Conservation (phyloP, 2,888 invertebrate species). For the Rhagium mordax region DNA sequence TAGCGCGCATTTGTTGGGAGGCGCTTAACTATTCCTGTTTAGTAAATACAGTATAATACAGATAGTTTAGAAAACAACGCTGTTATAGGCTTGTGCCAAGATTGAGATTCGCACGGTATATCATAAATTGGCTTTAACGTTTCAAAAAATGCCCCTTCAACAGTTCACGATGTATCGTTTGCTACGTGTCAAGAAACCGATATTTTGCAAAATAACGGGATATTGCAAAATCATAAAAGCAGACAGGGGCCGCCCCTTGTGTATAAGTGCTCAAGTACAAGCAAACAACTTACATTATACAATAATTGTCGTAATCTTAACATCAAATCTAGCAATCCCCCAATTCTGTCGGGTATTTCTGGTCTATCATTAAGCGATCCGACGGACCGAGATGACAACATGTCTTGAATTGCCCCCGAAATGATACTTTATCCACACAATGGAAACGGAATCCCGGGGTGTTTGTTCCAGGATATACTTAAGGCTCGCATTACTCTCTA, state of each 20-base stretch:
- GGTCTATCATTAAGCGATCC: conserved; percentile 56
- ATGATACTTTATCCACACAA: conserved; percentile 60
- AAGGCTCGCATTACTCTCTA: conserved; percentile 22
- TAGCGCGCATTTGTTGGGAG: too few species aligned
- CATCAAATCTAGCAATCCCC: conserved; percentile 51
- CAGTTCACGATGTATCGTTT: background rate
- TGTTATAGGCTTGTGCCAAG: too few species aligned
- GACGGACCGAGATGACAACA: conserved; percentile 56
- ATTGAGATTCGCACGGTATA: too few species aligned
- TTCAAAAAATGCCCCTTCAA: background rate
- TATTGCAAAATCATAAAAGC: background rate
- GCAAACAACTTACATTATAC: conserved; percentile 53
- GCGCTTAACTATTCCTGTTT: too few species aligned
- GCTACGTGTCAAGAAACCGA: background rate
- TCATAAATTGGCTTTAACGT: too few species aligned
- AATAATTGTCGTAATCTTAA: conserved; percentile 54
- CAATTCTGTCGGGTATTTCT: conserved; percentile 39
- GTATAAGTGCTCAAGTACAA: conserved; percentile 46
- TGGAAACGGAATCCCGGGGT: conserved; percentile 54
- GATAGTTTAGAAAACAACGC: too few species aligned
- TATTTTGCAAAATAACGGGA: conserved; percentile 22
- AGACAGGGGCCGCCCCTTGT: conserved; percentile 38
- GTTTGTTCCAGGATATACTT: conserved; percentile 58
- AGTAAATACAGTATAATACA: too few species aligned
- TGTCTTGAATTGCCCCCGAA: conserved; percentile 58